Conservation (phyloP, 2,888 invertebrate species). For the Hyalella azteca region DNA sequence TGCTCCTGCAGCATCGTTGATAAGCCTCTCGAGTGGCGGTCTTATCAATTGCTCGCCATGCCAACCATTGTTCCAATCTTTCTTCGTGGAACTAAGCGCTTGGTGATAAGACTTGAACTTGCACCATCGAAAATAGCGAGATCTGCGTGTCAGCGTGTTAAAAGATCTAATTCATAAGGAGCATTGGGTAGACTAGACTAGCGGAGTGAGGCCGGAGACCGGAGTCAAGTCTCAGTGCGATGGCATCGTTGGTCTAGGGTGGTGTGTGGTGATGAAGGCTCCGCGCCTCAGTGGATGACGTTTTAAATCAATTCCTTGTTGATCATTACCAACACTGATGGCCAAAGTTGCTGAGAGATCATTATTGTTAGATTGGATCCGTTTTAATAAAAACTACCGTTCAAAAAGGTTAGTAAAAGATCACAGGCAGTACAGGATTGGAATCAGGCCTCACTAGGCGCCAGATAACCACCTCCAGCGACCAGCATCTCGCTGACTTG, state of each 20-base stretch:
- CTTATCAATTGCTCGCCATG: too few species aligned
- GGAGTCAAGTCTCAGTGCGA: not conserved
- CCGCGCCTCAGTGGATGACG: not conserved
- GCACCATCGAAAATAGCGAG: too few species aligned
- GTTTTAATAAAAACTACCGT: not conserved
- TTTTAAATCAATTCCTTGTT: not conserved
- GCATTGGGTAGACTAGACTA: too few species aligned
- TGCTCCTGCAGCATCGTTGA: too few species aligned
- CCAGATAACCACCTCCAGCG: not conserved
- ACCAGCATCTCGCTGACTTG: not conserved
- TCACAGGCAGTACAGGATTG: not conserved
- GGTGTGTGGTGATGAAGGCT: not conserved
- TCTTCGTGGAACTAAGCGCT: too few species aligned
- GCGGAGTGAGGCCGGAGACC: too few species aligned
- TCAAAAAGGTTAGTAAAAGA: not conserved
- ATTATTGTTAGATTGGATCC: not conserved
- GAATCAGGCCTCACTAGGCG: not conserved
- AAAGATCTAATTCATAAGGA: too few species aligned
- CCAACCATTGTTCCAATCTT: too few species aligned
- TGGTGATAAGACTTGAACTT: too few species aligned
- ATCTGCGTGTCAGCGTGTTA: too few species aligned
- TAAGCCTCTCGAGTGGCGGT: too few species aligned
- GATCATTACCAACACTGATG: not conserved
- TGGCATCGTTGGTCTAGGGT: not conserved
- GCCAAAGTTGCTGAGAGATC: not conserved